Conservation (phyloP, 1,140 invertebrate genomes). For the Ips nitidus region DNA sequence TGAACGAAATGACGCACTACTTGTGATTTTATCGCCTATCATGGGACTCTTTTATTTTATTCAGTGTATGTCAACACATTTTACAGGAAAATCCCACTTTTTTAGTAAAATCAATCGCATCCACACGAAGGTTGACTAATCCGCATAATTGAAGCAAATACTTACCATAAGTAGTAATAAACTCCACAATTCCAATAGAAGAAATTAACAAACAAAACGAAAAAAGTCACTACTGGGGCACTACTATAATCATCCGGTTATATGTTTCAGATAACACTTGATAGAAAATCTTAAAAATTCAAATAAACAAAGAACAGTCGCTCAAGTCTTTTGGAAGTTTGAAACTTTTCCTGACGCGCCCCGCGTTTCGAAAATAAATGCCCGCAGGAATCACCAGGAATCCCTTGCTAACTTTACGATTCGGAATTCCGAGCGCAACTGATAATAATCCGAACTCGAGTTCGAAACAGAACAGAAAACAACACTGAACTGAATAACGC, state of each 20-base stretch:
- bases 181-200: slow-evolving; percentile 23
- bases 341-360: neutral
- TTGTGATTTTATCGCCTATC: too few species aligned
- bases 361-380: neutral
- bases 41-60: too few species aligned
- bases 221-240: slow-evolving; percentile 14
- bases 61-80: too few species aligned
- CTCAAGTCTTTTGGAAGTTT: neutral
- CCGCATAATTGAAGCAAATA: neutral
- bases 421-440: slow-evolving; percentile 26
- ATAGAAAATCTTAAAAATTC: neutral
- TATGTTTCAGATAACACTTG: neutral
- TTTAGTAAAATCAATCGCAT: too few species aligned
- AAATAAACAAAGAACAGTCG: neutral
- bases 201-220: slow-evolving; percentile 17
- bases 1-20: too few species aligned
- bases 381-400: neutral
- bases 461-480: slow-evolving; percentile 25
- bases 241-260: neutral
- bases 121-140: too few species aligned
- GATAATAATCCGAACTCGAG: slow-evolving; percentile 11
- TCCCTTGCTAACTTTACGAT: slow-evolving; percentile 5
- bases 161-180: slow-evolving; percentile 3
- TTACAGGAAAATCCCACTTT: too few species aligned
- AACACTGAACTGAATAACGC: slow-evolving; percentile 19